phyloP scores from a whole-genome alignment of 2,888 invertebrate genomes.

The Eupithecia subfuscata region DNA sequence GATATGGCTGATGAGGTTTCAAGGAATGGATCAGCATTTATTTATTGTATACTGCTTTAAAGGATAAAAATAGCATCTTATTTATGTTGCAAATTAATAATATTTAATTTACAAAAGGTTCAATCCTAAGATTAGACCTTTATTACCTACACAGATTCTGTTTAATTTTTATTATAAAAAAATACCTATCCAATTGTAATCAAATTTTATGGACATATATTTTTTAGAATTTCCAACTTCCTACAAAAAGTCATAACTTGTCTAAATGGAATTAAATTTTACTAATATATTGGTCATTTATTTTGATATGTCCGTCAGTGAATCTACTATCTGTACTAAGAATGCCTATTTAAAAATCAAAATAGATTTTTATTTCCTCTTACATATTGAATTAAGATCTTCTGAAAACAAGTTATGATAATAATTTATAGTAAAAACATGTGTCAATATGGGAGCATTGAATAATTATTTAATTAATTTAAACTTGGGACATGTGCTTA shows the following conservation, averaged over 20 bases:
- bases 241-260: too few species aligned
- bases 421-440: constrained; percentile 18
- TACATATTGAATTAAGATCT: neutral
- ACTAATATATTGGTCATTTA: neutral
- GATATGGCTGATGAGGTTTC: too few species aligned
- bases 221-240: neutral
- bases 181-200: neutral
- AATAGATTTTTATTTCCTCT: neutral
- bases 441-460: constrained; percentile 42
- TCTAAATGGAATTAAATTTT: neutral
- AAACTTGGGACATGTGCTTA: constrained; percentile 28
- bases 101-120: neutral
- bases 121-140: neutral
- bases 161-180: neutral
- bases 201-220: neutral
- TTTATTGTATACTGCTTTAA: too few species aligned
- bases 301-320: neutral
- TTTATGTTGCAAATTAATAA: neutral
- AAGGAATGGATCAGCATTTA: too few species aligned
- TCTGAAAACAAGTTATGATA: neutral
- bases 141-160: neutral
- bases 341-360: neutral
- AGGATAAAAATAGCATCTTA: neutral
- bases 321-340: neutral
- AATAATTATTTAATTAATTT: constrained; percentile 41